Base-by-base conservation (phyloP, 2,797 vertebrate species). In the Steatocranus sp. region DNA sequence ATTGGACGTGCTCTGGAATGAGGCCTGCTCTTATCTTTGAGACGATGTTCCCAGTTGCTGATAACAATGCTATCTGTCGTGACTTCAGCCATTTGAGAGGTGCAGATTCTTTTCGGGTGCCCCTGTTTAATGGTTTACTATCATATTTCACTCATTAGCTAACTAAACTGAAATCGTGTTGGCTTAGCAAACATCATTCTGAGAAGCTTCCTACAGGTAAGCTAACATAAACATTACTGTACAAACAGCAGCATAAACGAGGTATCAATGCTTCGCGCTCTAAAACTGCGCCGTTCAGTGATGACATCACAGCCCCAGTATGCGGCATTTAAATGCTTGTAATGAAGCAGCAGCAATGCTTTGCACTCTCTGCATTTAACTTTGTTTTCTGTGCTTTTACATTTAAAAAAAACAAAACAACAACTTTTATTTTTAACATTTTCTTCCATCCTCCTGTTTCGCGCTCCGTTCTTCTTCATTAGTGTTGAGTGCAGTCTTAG, bases 31-130 rank as follows among this genome's bases (percentile, higher is more conserved):
- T 30, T 56, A 6, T 56, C 53, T 17, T 56, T 30, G 25, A 30
- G 25, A 54, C 25, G 0, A 54, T 17, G 14, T 1, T 27, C n/a
- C 49, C 49, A 20, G 49, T 10, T 50, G 49, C 49, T 20, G 2
- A 50, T 50, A 50, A 20, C 53, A 17, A 30, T 10, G 25, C 14
- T 56, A 2, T 30, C 25, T 30, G 53, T 56, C 1, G 25, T 56
- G 14, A 30, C 25, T 30, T 56, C 25, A 10, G 53, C 0, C 14
- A 30, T 56, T 56, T 56, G 14, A 56, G 53, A 17, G 25, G 25
- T 30, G 53, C 25, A 58, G 9, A 30, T 30, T 56, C 53, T 56
- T 56, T 56, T 56, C 8, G 0, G 3, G 25, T 56, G 2, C 25
- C 0, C 25, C 0, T n/a, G 30, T 58, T 58, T 34, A 58, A 58